Conservation (phyloP, 2,888 invertebrate species). For the Conops quadrifasciatus region DNA sequence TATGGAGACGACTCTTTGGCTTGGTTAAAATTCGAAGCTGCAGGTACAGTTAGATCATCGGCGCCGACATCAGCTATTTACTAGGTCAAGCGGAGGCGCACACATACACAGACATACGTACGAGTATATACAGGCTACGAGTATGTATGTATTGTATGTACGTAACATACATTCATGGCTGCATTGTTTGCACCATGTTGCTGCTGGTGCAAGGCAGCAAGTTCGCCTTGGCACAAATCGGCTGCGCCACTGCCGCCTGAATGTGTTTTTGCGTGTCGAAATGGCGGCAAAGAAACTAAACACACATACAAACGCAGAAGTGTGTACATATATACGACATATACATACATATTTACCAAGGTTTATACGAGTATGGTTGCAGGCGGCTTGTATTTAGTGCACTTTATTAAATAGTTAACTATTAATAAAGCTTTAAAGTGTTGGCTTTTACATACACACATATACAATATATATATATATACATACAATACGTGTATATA, state of each 20-base stretch:
- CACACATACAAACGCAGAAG: conserved; percentile 16
- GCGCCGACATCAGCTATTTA: conserved; percentile 44
- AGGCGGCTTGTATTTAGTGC: background rate
- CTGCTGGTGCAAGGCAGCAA: too few species aligned
- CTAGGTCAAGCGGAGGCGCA: conserved; percentile 49
- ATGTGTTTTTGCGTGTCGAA: background rate
- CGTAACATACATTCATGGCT: conserved; percentile 11
- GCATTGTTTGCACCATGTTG: background rate
- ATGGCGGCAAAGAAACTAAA: background rate
- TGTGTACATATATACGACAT: background rate
- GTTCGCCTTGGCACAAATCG: conserved; percentile 13
- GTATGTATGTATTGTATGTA: conserved; percentile 19
- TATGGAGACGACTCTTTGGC: conserved; percentile 3
- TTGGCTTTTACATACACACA: too few species aligned
- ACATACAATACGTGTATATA: too few species aligned
- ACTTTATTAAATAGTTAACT: background rate
- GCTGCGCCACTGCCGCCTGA: background rate
- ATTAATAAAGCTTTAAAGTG: too few species aligned
- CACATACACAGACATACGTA: conserved; percentile 8
- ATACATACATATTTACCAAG: background rate
- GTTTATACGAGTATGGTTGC: conserved; percentile 10
- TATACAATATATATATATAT: too few species aligned
- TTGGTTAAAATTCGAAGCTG: conserved; percentile 15
- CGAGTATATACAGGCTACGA: background rate
- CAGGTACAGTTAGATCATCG: conserved; percentile 24